These are phyloP conservation scores for Oceanodroma leucorhoa DNA, from an alignment of 2,797 vertebrate species.

Conservation along the genomic window DNA sequence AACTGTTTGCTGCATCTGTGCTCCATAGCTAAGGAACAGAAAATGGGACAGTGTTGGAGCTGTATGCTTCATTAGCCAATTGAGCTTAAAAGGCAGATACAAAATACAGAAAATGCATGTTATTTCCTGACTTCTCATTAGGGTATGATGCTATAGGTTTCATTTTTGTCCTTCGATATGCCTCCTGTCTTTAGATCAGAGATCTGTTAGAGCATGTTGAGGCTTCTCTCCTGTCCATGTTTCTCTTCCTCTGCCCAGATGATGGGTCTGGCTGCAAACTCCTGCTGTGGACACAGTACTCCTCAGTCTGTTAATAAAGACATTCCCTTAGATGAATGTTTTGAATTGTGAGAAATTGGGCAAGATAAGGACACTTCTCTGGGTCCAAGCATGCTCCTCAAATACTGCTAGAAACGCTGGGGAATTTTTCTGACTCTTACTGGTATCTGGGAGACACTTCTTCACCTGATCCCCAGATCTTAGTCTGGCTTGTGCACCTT, in stretches of 20 bases:
- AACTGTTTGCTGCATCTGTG: slow-evolving; percentile 15
- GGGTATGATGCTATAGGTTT: neutral
- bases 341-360: neutral
- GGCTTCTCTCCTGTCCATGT: neutral
- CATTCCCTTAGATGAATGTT: neutral
- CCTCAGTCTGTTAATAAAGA: neutral
- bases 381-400: neutral
- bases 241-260: neutral
- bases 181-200: neutral
- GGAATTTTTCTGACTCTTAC: neutral
- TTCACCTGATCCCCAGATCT: neutral
- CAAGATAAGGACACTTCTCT: neutral
- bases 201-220: neutral
- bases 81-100: neutral
- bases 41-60: neutral
- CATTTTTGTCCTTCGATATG: neutral
- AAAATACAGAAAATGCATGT: neutral
- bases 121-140: neutral
- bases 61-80: neutral
- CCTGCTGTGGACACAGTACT: neutral
- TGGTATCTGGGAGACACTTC: neutral
- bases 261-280: neutral
- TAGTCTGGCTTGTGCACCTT: neutral
- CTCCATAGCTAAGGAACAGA: neutral
- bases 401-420: neutral